These are phyloP conservation scores for Oikopleura albicans DNA, from an alignment of 23 tunicate species.

Conservation along the genomic window DNA sequence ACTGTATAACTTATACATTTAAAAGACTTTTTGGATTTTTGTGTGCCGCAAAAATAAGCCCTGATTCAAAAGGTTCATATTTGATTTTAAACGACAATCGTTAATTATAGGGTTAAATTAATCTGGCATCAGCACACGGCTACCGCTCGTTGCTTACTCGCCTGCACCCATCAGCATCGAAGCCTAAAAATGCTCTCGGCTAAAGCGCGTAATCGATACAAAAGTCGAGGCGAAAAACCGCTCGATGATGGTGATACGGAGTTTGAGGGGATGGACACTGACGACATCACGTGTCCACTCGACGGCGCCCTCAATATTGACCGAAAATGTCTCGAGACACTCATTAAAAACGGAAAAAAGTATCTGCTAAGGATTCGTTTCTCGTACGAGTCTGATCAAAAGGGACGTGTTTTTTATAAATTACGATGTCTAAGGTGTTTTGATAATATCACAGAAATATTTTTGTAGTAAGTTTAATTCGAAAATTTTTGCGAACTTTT, in stretches of 20 bases:
- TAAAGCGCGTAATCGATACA: not conserved
- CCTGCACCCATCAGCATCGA: not conserved
- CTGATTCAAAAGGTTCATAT: too few species aligned
- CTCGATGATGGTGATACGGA: not conserved
- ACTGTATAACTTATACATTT: too few species aligned
- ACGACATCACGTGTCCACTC: not conserved
- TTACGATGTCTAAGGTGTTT: not conserved
- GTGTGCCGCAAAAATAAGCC: too few species aligned
- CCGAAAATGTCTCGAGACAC: not conserved
- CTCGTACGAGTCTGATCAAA: not conserved
- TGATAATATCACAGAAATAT: too few species aligned
- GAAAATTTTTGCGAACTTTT: too few species aligned
- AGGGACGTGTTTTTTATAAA: too few species aligned
- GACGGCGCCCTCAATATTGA: not conserved
- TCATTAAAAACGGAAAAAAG: not conserved
- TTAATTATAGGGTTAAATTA: not conserved
- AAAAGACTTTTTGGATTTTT: too few species aligned
- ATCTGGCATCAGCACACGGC: conserved; percentile 7
- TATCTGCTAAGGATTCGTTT: not conserved
- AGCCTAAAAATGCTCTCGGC: not conserved
- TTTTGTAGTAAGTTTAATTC: too few species aligned
- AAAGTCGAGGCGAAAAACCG: not conserved
- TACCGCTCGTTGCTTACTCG: not conserved
- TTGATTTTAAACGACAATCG: too few species aligned
- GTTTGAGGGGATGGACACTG: not conserved